Percentiles rank a stretch among this genome's conserved stretches.
Conservation (phyloP, 2,113 vertebrate species). For the Puffinus mauretanicus region DNA sequence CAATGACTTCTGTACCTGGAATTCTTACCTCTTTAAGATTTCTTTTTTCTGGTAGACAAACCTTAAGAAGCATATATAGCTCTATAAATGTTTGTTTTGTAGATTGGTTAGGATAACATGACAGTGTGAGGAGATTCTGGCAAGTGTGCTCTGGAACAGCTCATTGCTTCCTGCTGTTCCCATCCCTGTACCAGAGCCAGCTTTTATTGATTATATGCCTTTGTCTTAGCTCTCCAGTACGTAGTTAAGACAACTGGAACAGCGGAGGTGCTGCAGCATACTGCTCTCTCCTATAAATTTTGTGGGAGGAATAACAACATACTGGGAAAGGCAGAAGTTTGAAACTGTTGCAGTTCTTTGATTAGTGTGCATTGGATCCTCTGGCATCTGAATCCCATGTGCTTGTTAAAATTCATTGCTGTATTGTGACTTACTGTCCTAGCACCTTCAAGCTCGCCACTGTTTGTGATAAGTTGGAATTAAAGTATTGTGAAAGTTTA, state of each 20-base stretch:
- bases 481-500: constrained; percentile 3
- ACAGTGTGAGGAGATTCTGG: not conserved
- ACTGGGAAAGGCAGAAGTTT: not conserved
- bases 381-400: not conserved
- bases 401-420: not conserved
- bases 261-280: not conserved
- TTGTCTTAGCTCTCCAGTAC: not conserved
- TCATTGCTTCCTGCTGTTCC: not conserved
- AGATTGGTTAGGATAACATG: not conserved
- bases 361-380: not conserved
- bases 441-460: not conserved
- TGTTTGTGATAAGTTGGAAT: not conserved
- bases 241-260: not conserved
- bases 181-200: not conserved
- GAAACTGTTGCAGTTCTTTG: not conserved
- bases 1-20: not conserved
- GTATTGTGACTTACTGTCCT: not conserved
- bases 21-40: not conserved
- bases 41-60: not conserved
- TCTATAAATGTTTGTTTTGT: constrained; percentile 1
- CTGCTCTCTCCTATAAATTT: not conserved
- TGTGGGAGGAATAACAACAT: not conserved
- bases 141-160: not conserved
- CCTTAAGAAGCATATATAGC: not conserved
- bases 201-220: not conserved